These are phyloP conservation scores for Phymatocera aterrima DNA, from an alignment of 2,888 invertebrate species.

Conservation along the genomic window DNA sequence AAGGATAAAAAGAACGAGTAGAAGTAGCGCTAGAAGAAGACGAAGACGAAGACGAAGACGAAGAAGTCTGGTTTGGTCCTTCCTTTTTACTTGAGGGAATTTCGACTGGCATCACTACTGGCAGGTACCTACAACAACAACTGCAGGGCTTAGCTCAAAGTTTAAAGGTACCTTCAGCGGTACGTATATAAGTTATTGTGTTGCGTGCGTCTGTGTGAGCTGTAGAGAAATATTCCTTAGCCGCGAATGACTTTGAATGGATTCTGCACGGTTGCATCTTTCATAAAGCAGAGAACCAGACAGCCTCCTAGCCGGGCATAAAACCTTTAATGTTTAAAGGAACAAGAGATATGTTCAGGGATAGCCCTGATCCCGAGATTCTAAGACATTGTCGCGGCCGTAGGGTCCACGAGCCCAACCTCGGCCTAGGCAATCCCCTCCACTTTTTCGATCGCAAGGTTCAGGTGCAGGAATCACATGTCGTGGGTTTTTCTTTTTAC, in stretches of 20 bases:
- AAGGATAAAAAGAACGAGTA: background rate
- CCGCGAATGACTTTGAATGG: slow-evolving; percentile 35
- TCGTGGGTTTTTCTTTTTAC: slow-evolving; percentile 51
- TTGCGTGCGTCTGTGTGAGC: too few species aligned
- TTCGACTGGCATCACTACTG: slow-evolving; percentile 7
- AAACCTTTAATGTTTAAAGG: slow-evolving; percentile 60
- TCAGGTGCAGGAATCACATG: slow-evolving; percentile 62
- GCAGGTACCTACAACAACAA: slow-evolving; percentile 30
- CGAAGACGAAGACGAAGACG: background rate
- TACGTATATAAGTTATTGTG: background rate
- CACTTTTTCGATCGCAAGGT: slow-evolving; percentile 28
- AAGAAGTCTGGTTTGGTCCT: too few species aligned
- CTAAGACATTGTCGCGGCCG: slow-evolving; percentile 27
- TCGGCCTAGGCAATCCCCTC: background rate
- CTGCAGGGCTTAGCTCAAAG: slow-evolving; percentile 26
- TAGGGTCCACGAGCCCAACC: background rate
- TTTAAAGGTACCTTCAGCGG: background rate
- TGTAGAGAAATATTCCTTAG: background rate
- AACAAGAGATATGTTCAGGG: slow-evolving; percentile 52
- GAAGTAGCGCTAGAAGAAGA: background rate
- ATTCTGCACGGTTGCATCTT: slow-evolving; percentile 46
- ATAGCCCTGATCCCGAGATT: background rate
- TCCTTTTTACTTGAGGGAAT: background rate
- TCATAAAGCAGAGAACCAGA: slow-evolving; percentile 4
- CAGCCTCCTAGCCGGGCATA: slow-evolving; percentile 18